These are phyloP conservation scores for Scortum barcoo DNA, from an alignment of 2,113 vertebrate genomes.

Conservation along the genomic window DNA sequence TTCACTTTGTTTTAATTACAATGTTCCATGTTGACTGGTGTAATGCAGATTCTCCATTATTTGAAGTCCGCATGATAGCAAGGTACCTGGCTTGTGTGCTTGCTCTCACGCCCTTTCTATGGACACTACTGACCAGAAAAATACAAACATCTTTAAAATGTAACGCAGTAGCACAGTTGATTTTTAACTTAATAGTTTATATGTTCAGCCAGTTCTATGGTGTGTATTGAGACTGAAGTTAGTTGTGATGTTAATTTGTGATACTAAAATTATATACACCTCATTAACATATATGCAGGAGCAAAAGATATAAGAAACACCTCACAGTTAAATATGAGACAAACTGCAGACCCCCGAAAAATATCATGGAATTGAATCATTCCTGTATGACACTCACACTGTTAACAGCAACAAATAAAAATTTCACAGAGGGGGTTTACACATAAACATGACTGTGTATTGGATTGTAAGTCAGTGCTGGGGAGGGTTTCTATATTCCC, in stretches of 20 bases:
- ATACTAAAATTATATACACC: not conserved
- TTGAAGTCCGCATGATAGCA: conserved; percentile 1
- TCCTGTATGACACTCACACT: not conserved
- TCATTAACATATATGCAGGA: not conserved
- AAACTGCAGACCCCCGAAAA: not conserved
- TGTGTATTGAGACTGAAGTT: not conserved
- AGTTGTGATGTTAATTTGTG: not conserved
- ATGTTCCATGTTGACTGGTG: not conserved
- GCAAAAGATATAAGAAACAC: not conserved
- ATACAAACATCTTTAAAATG: not conserved
- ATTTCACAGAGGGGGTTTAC: not conserved
- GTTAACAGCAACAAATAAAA: not conserved
- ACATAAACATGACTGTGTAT: not conserved
- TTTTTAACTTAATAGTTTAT: not conserved
- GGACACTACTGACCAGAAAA: conserved; percentile 15
- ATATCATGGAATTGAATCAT: not conserved
- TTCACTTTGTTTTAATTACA: conserved; percentile 23
- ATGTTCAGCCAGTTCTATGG: not conserved
- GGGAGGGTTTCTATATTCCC: not conserved
- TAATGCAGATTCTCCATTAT: conserved; percentile 13
- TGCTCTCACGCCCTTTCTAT: not conserved
- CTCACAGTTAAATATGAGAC: not conserved
- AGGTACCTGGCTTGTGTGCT: conserved; percentile 16
- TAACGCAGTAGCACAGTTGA: not conserved
- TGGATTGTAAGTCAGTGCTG: not conserved